These are phyloP conservation scores for Hippopotamus amphibius DNA, from an alignment of 2,113 vertebrate species.

Conservation along the genomic window DNA sequence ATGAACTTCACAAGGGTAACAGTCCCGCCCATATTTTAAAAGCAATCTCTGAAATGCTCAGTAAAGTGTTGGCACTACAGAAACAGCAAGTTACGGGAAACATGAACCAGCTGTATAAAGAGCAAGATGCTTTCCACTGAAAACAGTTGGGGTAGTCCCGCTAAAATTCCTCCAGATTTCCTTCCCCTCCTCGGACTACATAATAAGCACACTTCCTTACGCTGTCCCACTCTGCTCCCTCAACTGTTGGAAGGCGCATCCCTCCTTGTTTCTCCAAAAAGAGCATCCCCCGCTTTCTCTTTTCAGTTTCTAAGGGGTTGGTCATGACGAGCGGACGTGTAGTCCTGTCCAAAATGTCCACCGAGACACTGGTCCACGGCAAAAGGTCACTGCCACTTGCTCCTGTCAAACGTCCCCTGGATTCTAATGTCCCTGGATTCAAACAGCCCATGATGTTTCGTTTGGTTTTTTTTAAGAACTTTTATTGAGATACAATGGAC, in stretches of 20 bases:
- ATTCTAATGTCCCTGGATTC: neutral
- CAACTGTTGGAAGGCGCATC: neutral
- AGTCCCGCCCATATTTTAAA: neutral
- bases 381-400: rapidly evolving
- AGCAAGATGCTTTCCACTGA: neutral
- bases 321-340: rapidly evolving
- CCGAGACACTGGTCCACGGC: neutral
- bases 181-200: rapidly evolving
- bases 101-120: neutral
- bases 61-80: neutral
- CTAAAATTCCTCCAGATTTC: neutral
- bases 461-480: no score
- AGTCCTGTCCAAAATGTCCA: neutral
- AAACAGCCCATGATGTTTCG: rapidly evolving
- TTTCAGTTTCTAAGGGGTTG: neutral
- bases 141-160: neutral
- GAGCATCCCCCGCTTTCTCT: neutral
- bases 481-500: no score
- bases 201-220: neutral
- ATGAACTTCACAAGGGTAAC: neutral
- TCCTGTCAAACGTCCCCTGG: rapidly evolving
- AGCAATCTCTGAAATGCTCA: neutral
- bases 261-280: neutral
- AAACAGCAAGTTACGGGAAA: neutral
- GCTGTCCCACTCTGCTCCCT: neutral